Evolutionary conservation across 30 jellyfish, hydroid and myxozoan species (phyloP), one percentile per base, ranked within the genome.

Genomic region (Morbakka virulenta): DNA sequence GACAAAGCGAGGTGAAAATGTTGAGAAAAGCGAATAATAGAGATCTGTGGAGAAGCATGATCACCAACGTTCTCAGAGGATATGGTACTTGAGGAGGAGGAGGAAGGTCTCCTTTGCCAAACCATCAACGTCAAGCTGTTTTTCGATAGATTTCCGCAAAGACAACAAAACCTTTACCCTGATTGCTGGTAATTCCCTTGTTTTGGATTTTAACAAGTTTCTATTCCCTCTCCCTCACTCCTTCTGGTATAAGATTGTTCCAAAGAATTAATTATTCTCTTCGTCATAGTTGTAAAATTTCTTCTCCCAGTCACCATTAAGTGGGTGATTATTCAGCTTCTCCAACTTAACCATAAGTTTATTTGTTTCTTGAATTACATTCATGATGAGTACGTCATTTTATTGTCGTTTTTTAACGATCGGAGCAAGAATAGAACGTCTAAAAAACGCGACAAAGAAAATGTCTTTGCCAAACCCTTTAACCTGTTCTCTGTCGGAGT

Each of bases 141-240:
- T 21, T 21, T 64, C 62, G 4, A 64, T 64, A 62, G 28, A 64
- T 11, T 64, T 6, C 6, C 64, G 64, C 76, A 64, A 64, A 27
- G 76, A 64, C 62, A 3, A 21, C 64, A 64, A 27, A 6, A 64
- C 76, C 64, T 64, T 62, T 11, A 64, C 64, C 32, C 76, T 64
- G 64, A 64, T 6, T 21, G 76, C 76, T 27, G 62, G 64, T n/a
- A 27, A 64, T 64, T 4, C 76, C 76, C 62, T 64, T 21, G 6
- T 64, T 64, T 64, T 62, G 13, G 76, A 64, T 64, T 21, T 62
- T 21, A 64, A 64, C 64, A 64, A 27, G 64, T 64, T 64, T n/a
- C 32, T 57, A 13, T 26, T 64, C 63, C 28, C n/a, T 53, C 32
- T 41, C 13, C 57, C 17, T 64, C 62, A 4, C 21, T 64, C 64